These are phyloP conservation scores for Clunio marinus DNA, from an alignment of 2,888 invertebrate genomes.

Conservation along the genomic window DNA sequence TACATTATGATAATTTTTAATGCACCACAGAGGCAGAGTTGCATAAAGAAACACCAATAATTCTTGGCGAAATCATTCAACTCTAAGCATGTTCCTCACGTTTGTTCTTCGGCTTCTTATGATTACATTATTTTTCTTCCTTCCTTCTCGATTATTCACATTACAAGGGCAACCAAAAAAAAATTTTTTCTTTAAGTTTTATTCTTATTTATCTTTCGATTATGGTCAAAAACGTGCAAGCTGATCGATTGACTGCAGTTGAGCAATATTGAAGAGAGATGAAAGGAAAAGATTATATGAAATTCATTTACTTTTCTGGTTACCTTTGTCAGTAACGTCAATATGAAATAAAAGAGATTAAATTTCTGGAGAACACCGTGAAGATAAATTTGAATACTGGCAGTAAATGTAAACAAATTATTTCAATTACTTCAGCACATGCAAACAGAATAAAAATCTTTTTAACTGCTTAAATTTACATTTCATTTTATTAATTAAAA, in stretches of 20 bases:
- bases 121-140: slow-evolving; percentile 11
- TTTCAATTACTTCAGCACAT: neutral
- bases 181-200: neutral
- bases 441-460: no score
- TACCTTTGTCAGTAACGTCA: no score
- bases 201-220: neutral
- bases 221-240: slow-evolving; percentile 29
- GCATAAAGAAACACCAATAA: slow-evolving; percentile 6
- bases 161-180: neutral
- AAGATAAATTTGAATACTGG: neutral
- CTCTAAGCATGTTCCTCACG: slow-evolving; percentile 15
- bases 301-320: neutral
- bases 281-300: neutral
- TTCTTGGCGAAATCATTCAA: slow-evolving; percentile 31
- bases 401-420: neutral
- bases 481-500: no score
- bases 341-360: neutral
- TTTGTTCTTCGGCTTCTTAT: slow-evolving; percentile 26
- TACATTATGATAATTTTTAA: slow-evolving; percentile 35
- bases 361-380: neutral
- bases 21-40: slow-evolving; percentile 18
- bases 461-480: no score
- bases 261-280: neutral
- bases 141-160: slow-evolving; percentile 9
- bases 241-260: slow-evolving; percentile 33